Percentiles rank a stretch among this genome's conserved stretches.
These are phyloP conservation scores for Drosophila peninsularis DNA, from an alignment of 2,888 invertebrate species.

Conservation along the genomic window DNA sequence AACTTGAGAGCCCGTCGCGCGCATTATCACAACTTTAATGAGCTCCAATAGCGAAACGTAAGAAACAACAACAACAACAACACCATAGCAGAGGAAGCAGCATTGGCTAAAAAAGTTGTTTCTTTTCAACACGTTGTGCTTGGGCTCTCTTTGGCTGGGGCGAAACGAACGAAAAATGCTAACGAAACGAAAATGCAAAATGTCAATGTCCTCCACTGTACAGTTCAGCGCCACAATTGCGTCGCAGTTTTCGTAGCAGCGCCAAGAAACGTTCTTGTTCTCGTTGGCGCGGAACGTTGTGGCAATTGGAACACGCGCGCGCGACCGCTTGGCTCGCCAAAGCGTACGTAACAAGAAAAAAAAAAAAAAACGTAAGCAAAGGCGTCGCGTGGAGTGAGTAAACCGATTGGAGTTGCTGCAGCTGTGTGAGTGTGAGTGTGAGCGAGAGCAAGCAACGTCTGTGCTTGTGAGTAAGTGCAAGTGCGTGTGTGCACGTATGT, in stretches of 20 bases:
- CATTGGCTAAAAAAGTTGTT: slow-evolving; percentile 55
- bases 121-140: slow-evolving; percentile 53
- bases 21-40: slow-evolving; percentile 76
- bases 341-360: slow-evolving; percentile 15
- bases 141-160: slow-evolving; percentile 40
- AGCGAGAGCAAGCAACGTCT: slow-evolving; percentile 5
- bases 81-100: slow-evolving; percentile 25
- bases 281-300: slow-evolving; percentile 56
- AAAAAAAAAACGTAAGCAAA: slow-evolving; percentile 48
- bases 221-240: slow-evolving; percentile 80
- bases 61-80: slow-evolving; percentile 26
- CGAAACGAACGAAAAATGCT: slow-evolving; percentile 79
- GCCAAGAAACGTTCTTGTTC: slow-evolving; percentile 57
- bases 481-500: slow-evolving; percentile 5
- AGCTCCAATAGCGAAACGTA: slow-evolving; percentile 57
- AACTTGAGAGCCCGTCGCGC: slow-evolving; percentile 33
- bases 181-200: slow-evolving; percentile 83
- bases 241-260: slow-evolving; percentile 77
- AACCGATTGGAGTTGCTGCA: slow-evolving; percentile 25
- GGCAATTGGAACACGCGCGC: slow-evolving; percentile 61
- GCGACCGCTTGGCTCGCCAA: slow-evolving; percentile 29
- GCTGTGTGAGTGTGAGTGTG: slow-evolving; percentile 11
- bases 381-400: slow-evolving; percentile 43
- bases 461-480: slow-evolving; percentile 3
- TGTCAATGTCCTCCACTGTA: slow-evolving; percentile 83